Conservation (phyloP, 2,797 vertebrate genomes). For the Sebastes hubbsi region DNA sequence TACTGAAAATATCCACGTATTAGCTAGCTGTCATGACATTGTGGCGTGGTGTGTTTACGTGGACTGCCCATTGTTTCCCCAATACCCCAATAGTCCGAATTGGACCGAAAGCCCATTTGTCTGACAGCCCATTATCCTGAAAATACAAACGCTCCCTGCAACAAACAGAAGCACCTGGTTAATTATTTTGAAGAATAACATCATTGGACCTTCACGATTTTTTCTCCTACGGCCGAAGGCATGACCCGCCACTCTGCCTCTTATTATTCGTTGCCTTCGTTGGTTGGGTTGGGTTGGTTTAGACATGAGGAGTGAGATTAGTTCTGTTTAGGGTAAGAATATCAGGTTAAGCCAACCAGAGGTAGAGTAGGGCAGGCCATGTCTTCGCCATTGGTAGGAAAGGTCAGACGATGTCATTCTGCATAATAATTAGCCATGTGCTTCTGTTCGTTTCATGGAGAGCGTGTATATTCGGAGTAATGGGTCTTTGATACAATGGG, state of each 20-base stretch:
- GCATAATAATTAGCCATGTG: not conserved
- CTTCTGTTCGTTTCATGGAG: not conserved
- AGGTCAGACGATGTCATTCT: not conserved
- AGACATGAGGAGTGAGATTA: not conserved
- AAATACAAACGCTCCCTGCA: too few relatives aligned
- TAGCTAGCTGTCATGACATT: not conserved
- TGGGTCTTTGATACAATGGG: not conserved
- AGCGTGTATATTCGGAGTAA: fast-evolving
- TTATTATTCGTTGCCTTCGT: not conserved
- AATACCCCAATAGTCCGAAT: too few relatives aligned
- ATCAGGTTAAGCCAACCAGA: too few relatives aligned
- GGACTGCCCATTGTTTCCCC: too few relatives aligned
- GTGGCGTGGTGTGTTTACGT: too few relatives aligned
- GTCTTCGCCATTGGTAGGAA: not conserved
- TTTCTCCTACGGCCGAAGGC: not conserved
- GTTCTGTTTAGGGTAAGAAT: not conserved
- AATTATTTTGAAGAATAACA: not conserved
- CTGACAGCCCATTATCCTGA: too few relatives aligned
- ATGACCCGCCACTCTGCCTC: not conserved
- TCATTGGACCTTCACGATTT: not conserved
- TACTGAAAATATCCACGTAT: not conserved
- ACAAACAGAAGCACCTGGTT: not conserved
- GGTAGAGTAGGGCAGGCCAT: too few relatives aligned
- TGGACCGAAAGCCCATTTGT: too few relatives aligned
- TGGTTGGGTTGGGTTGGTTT: not conserved